Evolutionary conservation across 1,140 invertebrate genomes (phyloP), one percentile per base, ranked within the genome.

Genomic region (Ips nitidus): DNA sequence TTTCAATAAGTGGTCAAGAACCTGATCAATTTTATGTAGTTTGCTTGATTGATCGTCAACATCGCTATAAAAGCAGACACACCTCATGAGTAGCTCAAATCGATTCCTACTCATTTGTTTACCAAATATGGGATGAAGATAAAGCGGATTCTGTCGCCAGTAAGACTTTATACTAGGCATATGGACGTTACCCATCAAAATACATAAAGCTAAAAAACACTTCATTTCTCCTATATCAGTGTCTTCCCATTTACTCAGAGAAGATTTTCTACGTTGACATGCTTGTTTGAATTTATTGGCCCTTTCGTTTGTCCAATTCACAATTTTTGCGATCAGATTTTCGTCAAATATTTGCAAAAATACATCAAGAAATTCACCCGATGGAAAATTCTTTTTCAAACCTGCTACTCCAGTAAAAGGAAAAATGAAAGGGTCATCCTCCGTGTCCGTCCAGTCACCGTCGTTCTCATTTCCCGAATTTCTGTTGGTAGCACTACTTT

Each of bases 21-120:
- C 8, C 6, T 5, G 6, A n/a, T 50, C 42, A 39, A 65, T 65
- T 59, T 70, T 70, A 52, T 59, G 37, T 4, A 64, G 38, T 40
- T 53, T 60, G 45, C 52, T 38, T 22, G 5, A 42, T 4, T 7
- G 36, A 8, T 43, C 43, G 53, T 38, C 68, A 39, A 7, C 45
- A n/a, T 38, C 4, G 52, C 53, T 64, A 59, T 70, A 56, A 52
- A 69, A 62, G 38, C 53, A 50, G 53, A 53, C 43, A 50, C 39
- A 70, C 50, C 41, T 55, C n/a, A 70, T 43, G 22, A 22, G 22
- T 22, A 22, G 22, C 22, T 22, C 22, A 22, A 22, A 22, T 22
- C 22, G 22, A 22, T 22, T 22, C 22, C 22, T 22, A 22, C 22
- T 22, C 22, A 22, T 22, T 45, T 40, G 41, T 4, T 56, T 63